phyloP scores from a whole-genome alignment of 2,797 vertebrate species.

The Poliocrania exsul region DNA sequence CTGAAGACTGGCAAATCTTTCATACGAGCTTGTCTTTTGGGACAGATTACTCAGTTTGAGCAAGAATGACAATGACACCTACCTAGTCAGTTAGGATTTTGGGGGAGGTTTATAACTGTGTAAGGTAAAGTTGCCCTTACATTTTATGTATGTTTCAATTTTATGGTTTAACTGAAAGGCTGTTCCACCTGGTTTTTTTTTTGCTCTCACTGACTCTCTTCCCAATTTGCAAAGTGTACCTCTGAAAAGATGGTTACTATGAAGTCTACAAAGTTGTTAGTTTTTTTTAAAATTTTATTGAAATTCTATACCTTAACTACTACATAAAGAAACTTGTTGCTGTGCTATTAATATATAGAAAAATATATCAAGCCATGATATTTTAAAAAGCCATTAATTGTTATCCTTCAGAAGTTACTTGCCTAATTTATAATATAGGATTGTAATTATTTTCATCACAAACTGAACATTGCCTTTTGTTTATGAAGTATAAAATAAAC shows the following conservation, averaged over 20 bases:
- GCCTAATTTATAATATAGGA: neutral
- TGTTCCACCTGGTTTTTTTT: neutral
- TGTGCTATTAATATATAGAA: neutral
- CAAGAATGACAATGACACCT: neutral
- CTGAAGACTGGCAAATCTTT: neutral
- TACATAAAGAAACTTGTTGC: neutral
- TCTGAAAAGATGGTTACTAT: neutral
- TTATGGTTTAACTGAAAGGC: neutral
- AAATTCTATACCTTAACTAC: neutral
- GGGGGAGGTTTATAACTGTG: fast-evolving
- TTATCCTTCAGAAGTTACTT: neutral
- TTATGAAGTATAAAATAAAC: neutral
- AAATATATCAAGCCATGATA: neutral
- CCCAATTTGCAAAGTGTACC: neutral
- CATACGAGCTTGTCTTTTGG: neutral
- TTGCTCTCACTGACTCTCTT: neutral
- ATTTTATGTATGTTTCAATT: neutral
- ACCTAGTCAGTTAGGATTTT: neutral
- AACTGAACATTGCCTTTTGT: neutral
- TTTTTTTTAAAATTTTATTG: neutral
- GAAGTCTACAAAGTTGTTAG: neutral
- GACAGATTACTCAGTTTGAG: neutral
- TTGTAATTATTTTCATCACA: neutral
- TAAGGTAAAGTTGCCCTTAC: neutral
- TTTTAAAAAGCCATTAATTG: neutral